Percentiles rank a stretch among this genome's conserved stretches.
phyloP scores from a whole-genome alignment of 2,888 invertebrate species.

The Tipula confusa region DNA sequence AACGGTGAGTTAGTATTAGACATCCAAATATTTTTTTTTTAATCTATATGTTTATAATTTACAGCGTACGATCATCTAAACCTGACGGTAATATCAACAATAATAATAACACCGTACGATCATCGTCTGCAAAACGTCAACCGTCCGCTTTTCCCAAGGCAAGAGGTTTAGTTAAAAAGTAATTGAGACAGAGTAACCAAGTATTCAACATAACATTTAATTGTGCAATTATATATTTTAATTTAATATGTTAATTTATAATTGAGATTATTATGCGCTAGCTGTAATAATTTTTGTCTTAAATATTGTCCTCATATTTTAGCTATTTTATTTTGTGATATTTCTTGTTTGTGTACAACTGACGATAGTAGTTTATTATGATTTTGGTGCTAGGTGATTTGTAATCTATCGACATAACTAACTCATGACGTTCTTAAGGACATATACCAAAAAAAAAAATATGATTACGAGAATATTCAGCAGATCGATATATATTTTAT shows the following conservation, averaged over 20 bases:
- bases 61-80: conserved; percentile 38
- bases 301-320: not conserved
- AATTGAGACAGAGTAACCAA: conserved; percentile 35
- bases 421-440: not conserved
- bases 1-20: not conserved
- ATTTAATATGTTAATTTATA: not conserved
- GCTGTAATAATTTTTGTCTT: not conserved
- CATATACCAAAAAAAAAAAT: not conserved
- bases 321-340: not conserved
- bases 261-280: not conserved
- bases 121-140: conserved; percentile 43
- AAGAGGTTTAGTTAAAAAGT: conserved; percentile 49
- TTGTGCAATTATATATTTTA: not conserved
- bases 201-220: not conserved
- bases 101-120: conserved; percentile 31
- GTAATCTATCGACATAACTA: not conserved
- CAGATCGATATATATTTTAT: not conserved
- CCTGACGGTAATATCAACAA: conserved; percentile 41
- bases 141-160: conserved; percentile 50
- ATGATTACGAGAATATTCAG: not conserved
- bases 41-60: not conserved
- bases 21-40: not conserved
- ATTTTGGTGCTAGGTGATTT: not conserved
- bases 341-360: not conserved
- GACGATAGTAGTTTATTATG: not conserved